A percentile compares a stretch with the other conserved stretches of the same genome.
phyloP scores from a whole-genome alignment of 2,113 vertebrate genomes.

The Chionomys nivalis region DNA sequence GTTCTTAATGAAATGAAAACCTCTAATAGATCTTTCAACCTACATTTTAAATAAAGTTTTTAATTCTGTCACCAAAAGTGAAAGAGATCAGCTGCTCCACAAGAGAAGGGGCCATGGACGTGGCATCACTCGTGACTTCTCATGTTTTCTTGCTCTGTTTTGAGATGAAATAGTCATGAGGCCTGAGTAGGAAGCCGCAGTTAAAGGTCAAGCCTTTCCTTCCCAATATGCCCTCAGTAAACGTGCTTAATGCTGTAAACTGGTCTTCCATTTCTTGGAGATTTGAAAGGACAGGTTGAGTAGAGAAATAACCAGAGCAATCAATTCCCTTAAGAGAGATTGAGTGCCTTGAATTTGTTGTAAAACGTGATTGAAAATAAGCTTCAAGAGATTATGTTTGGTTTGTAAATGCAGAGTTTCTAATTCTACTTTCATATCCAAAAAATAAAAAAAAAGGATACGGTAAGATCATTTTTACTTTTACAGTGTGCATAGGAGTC shows the following conservation, averaged over 20 bases:
- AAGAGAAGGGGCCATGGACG: conserved; percentile 58
- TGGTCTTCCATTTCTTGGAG: conserved; percentile 36
- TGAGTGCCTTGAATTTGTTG: conserved; percentile 59
- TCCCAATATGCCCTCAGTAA: conserved; percentile 30
- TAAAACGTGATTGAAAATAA: conserved; percentile 76
- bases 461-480: conserved; percentile 54
- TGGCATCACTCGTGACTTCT: conserved; percentile 32
- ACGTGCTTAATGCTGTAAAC: conserved; percentile 20
- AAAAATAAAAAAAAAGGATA: not conserved
- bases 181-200: not conserved
- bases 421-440: conserved; percentile 65
- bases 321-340: conserved; percentile 56
- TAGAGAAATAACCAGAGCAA: conserved; percentile 35
- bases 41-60: conserved; percentile 63
- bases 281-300: conserved; percentile 49
- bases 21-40: conserved; percentile 21
- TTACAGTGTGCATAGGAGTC: conserved; percentile 1
- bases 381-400: conserved; percentile 76
- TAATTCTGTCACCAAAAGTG: conserved; percentile 71
- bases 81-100: conserved; percentile 59
- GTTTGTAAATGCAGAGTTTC: conserved; percentile 59
- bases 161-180: conserved; percentile 58
- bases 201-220: not conserved
- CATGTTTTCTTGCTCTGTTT: not conserved
- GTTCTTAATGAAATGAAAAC: conserved; percentile 46